A percentile compares a stretch with the other conserved stretches of the same genome.
Evolutionary conservation across 2,113 vertebrate genomes (phyloP).

Genomic region (Alethe diademata): DNA sequence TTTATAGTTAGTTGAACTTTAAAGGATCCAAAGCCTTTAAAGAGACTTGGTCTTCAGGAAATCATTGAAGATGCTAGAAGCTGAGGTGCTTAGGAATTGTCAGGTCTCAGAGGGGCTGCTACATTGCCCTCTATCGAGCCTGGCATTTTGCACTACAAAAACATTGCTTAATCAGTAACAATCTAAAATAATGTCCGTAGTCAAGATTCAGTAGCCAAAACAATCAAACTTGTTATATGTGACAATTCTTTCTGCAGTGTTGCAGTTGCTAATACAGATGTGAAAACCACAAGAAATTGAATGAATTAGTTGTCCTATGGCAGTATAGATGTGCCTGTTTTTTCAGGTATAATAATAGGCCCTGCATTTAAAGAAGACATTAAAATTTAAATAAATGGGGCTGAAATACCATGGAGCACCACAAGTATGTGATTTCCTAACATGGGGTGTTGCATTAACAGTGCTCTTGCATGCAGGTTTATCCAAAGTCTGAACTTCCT

Average conservation of each 20-base stretch:
- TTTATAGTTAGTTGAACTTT: constrained; percentile 34
- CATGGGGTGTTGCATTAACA: not conserved
- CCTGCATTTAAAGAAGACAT: not conserved
- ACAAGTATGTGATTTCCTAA: not conserved
- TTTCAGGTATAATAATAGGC: not conserved
- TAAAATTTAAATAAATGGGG: not conserved
- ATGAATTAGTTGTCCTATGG: not conserved
- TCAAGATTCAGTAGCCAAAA: not conserved
- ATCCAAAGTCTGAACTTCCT: not conserved
- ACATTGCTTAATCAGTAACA: not conserved
- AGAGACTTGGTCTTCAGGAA: constrained; percentile 5
- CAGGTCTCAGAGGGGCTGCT: not conserved
- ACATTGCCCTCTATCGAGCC: not conserved
- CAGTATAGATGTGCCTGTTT: not conserved
- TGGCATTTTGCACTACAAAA: not conserved
- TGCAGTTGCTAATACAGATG: not conserved
- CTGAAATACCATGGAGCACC: not conserved
- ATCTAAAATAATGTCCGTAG: not conserved
- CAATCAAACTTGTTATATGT: not conserved
- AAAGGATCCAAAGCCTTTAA: constrained; percentile 12
- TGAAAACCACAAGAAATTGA: not conserved
- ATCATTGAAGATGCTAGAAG: not conserved
- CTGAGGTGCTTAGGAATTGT: not conserved
- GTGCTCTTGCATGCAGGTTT: not conserved
- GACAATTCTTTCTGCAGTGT: not conserved